Conservation (phyloP, 2,888 invertebrate genomes). For the Prenolepis imparis region DNA sequence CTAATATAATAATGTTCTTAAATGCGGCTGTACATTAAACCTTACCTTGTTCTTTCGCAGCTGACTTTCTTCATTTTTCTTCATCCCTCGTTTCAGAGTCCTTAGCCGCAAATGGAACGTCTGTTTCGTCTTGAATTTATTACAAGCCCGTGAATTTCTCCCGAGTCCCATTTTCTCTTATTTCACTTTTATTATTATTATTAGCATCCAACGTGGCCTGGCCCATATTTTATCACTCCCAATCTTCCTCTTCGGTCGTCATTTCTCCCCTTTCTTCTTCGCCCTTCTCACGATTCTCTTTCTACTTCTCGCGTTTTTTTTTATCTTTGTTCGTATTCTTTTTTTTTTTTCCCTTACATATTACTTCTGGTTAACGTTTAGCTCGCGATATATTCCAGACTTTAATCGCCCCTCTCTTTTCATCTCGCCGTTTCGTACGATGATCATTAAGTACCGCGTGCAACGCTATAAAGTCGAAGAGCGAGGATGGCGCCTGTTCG, state of each 20-base stretch:
- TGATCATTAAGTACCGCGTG: conserved; percentile 75
- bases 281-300: neutral
- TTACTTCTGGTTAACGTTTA: conserved; percentile 49
- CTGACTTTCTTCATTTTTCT: conserved; percentile 37
- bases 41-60: conserved; percentile 1
- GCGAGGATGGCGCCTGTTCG: conserved; percentile 43
- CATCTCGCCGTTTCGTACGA: conserved; percentile 32
- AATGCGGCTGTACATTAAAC: neutral
- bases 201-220: conserved; percentile 67
- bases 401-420: conserved; percentile 40
- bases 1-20: neutral
- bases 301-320: neutral
- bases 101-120: conserved; percentile 73
- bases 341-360: conserved; percentile 25
- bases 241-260: conserved; percentile 10
- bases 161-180: conserved; percentile 72
- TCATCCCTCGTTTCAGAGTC: conserved; percentile 46
- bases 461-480: conserved; percentile 55
- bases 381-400: conserved; percentile 45
- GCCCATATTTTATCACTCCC: conserved; percentile 64
- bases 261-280: neutral
- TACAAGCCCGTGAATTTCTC: conserved; percentile 73
- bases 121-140: conserved; percentile 73
- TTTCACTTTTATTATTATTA: conserved; percentile 75
- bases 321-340: neutral